phyloP scores from a whole-genome alignment of 2,113 vertebrate genomes.

The Pituophis catenifer region DNA sequence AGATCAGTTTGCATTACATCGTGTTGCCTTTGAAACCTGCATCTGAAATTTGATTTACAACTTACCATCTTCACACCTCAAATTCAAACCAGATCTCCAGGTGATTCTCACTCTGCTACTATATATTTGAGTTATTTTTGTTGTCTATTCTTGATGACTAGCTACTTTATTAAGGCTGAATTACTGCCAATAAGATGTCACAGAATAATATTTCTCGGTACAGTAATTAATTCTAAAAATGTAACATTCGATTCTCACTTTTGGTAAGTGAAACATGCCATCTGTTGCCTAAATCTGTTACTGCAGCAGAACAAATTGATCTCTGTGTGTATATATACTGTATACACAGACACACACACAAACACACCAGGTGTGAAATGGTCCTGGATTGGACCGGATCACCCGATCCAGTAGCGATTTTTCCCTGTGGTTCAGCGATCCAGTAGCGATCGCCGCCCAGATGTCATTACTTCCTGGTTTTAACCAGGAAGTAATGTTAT shows the following conservation, averaged over 20 bases:
- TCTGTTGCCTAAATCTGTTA: slow-evolving; percentile 37
- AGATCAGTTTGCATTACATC: neutral
- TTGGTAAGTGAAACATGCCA: slow-evolving; percentile 49
- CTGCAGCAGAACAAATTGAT: neutral
- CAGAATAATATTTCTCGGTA: neutral
- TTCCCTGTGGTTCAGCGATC: too few species aligned
- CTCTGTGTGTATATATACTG: neutral
- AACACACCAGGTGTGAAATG: too few species aligned
- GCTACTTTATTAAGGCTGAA: neutral
- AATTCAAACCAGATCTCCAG: neutral
- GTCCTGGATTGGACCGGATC: too few species aligned
- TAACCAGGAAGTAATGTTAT: too few species aligned
- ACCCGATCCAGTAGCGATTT: too few species aligned
- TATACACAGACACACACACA: neutral
- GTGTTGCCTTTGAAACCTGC: neutral
- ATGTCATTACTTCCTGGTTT: too few species aligned
- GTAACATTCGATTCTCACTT: neutral
- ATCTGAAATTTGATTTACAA: neutral
- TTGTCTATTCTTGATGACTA: neutral
- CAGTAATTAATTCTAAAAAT: neutral
- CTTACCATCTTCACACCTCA: neutral
- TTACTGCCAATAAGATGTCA: neutral
- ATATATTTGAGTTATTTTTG: neutral
- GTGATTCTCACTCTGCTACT: neutral
- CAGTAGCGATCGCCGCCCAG: too few species aligned